Conservation (phyloP, 2,888 invertebrate genomes). For the Rhimphoctona megacephalus region DNA sequence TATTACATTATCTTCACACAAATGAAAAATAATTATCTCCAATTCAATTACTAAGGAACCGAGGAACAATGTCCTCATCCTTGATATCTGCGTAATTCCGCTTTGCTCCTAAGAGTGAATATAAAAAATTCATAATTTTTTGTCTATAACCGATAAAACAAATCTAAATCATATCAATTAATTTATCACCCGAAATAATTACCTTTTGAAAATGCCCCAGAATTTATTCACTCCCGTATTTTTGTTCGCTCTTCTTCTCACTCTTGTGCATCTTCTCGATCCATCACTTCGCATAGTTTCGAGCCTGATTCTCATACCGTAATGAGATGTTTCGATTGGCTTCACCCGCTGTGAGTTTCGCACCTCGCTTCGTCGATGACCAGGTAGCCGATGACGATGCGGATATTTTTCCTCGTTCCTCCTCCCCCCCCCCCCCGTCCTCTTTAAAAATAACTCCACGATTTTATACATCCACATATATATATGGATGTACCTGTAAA, state of each 20-base stretch:
- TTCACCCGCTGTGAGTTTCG: conserved; percentile 74
- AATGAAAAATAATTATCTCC: too few relatives aligned
- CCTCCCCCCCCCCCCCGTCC: background rate
- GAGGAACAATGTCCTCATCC: too few relatives aligned
- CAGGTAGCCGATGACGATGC: conserved; percentile 82
- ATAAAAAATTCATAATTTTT: too few relatives aligned
- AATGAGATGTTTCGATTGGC: conserved; percentile 79
- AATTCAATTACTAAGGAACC: too few relatives aligned
- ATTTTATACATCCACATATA: conserved; percentile 11
- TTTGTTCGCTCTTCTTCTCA: background rate
- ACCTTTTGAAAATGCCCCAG: background rate
- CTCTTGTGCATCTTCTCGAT: conserved; percentile 17
- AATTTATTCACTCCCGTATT: conserved; percentile 16
- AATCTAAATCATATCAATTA: too few relatives aligned
- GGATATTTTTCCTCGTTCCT: conserved; percentile 61
- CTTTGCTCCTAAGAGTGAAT: too few relatives aligned
- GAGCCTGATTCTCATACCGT: conserved; percentile 52
- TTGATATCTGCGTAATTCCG: too few relatives aligned
- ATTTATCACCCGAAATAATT: background rate
- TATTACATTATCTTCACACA: too few relatives aligned
- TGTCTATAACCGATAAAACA: too few relatives aligned
- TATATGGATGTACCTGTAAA: conserved; percentile 55
- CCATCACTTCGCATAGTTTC: conserved; percentile 34
- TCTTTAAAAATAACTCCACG: conserved; percentile 44
- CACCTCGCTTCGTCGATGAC: conserved; percentile 73